phyloP scores from a whole-genome alignment of 2,113 vertebrate genomes.

The Hypomesus transpacificus region DNA sequence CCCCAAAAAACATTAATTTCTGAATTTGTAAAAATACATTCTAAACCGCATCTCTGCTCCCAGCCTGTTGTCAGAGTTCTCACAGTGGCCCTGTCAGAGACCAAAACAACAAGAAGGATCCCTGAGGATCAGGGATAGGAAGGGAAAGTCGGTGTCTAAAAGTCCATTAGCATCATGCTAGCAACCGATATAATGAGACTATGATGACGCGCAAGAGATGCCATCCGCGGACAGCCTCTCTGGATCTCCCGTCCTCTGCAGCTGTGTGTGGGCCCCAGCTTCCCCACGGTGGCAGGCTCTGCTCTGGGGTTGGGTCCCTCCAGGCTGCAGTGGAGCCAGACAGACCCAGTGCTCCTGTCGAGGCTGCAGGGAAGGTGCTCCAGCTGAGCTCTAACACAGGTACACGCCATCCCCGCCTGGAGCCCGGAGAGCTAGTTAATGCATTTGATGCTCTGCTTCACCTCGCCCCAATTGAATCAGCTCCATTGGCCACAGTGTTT shows the following conservation, averaged over 20 bases:
- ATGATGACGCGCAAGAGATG: conserved; percentile 8
- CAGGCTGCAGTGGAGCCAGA: not conserved
- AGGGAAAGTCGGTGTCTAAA: not conserved
- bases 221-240: conserved; percentile 6
- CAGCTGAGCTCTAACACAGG: conserved; percentile 26
- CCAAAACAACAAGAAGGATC: too few species aligned
- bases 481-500: conserved; percentile 34
- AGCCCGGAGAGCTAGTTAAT: conserved; percentile 41
- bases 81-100: too few species aligned
- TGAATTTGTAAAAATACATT: too few species aligned
- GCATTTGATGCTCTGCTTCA: conserved; percentile 45
- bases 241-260: not conserved
- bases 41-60: too few species aligned
- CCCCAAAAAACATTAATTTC: too few species aligned
- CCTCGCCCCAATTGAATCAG: conserved; percentile 42
- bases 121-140: conserved; percentile 8
- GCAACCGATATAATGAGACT: conserved; percentile 29
- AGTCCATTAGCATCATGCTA: not conserved
- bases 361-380: conserved; percentile 12
- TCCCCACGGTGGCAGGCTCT: too few species aligned
- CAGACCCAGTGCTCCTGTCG: conserved; percentile 14
- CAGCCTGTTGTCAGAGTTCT: too few species aligned
- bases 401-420: conserved; percentile 27
- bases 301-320: too few species aligned
- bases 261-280: not conserved